Evolutionary conservation across 2,888 invertebrate species (phyloP), one percentile per base, ranked within the genome.

Genomic region (Syritta pipiens): DNA sequence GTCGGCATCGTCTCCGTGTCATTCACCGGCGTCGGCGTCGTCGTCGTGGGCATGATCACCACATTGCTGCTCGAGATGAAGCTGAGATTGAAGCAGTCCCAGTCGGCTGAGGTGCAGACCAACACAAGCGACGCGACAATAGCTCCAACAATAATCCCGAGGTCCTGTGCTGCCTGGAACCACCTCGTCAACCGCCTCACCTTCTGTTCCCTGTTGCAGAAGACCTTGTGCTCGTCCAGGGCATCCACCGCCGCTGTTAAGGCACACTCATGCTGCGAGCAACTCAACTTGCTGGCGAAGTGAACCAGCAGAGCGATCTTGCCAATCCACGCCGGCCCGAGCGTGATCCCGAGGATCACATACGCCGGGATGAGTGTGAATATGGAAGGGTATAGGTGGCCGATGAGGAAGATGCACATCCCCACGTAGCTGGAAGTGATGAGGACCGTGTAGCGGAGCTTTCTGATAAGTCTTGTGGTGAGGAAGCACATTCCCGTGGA

Each of bases 391-490:
- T 90, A 91, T 14, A 91, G 89, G 83, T 94, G 94, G 32, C 92
- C 91, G 1, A 90, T 89, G 46, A 93, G 89, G 55, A 94, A 91
- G 9, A 92, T 84, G 53, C 91, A 90, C 14, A 93, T 90, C 2
- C 91, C 86, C 24, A 90, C 83, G 84, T 93, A 91, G 35, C 91
- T 88, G 12, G 87, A 82, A 2, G 88, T 86, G 63, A 92, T 87
- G 22, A 90, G 85, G 24, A 89, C 83, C 35, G 90, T 90, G 4
- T 90, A 89, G 4, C 91, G 91, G 6, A 91, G 85, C 81, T 89
- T 90, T 12, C 91, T 90, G 0, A 91, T 89, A 26, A 92, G 83
- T 4, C 90, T 88, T 0, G 91, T 91, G 2, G 91, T 90, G 14
- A 89, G 82, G 84, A 90, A 89, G 82, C 86, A 91, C 32, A 92